Evolutionary conservation across 2,113 vertebrate genomes (phyloP), one percentile per base, ranked within the genome.

Genomic region (Aptenodytes forsteri): DNA sequence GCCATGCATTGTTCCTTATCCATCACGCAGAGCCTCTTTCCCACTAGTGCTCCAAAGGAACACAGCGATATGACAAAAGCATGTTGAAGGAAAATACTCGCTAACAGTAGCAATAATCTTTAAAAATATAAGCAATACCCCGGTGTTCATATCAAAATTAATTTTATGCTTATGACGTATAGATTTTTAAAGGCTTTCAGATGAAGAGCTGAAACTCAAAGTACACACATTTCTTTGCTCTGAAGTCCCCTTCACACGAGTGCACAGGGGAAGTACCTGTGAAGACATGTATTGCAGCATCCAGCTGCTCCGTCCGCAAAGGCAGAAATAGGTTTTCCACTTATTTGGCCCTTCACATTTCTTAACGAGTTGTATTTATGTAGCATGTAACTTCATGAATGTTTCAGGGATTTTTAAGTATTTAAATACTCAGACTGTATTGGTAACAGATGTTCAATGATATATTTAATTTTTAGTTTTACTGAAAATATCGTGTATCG

Each of bases 381-480:
- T 49, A 83, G 95, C 93, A 72, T 94, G 96, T 84, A 95, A 93
- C 92, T 97, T 97, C 83, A 95, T 92, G 94, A 97, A 97, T 73
- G 44, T 96, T 97, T 94, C 80, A 79, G 94, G 90, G 97, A 96
- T 88, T 96, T 96, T 92, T 71, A 97, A 94, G 95, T 84, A 92
- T 97, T 96, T 96, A 96, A 97, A 94, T 91, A 87, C 95, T 95
- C 96, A 91, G 90, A 89, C 96, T 96, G 70, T 94, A 94, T 90
- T 97, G 90, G 96, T 89, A 97, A 92, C 98, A 98, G 98, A 97
- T 98, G 97, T 97, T 97, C 96, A 98, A 95, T 13, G 72, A 95
- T 93, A 58, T 92, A 90, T 97, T 98, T 95, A 95, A 96, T 95
- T 96, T 97, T 97, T 94, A 90, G 91, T 87, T 97, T 97, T 95